Evolutionary conservation across 53 echinoderm and acorn worm species (phyloP).

Genomic region (Patiria pectinifera): DNA sequence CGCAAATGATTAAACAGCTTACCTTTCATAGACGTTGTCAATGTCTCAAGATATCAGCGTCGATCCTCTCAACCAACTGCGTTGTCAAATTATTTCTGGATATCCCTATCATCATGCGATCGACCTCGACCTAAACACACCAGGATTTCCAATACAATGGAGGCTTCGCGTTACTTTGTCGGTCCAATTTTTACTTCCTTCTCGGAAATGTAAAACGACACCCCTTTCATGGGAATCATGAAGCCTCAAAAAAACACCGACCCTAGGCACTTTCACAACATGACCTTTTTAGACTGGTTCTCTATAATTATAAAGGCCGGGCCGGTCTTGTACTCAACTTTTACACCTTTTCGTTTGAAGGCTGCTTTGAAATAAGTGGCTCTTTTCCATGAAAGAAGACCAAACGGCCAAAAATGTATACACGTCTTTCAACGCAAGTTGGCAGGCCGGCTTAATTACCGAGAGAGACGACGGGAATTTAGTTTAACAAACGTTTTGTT

Average conservation of each 20-base stretch:
- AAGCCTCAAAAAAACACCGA: not conserved
- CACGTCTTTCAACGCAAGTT: too few species aligned
- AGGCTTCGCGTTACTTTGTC: not conserved
- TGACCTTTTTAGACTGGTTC: not conserved
- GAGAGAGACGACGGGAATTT: too few species aligned
- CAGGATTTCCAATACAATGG: conserved; percentile 2
- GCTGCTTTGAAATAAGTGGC: too few species aligned
- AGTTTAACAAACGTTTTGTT: too few species aligned
- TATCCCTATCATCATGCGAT: not conserved
- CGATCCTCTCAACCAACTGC: too few species aligned
- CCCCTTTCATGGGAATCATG: not conserved
- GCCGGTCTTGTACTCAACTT: not conserved
- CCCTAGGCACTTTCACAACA: not conserved
- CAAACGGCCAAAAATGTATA: too few species aligned
- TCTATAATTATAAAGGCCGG: not conserved
- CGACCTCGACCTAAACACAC: not conserved
- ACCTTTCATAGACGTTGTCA: too few species aligned
- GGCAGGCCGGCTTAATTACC: too few species aligned
- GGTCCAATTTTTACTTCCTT: not conserved
- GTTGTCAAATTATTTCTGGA: not conserved
- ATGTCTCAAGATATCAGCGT: too few species aligned
- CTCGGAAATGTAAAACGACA: not conserved
- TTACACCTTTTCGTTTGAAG: not conserved
- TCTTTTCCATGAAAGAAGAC: too few species aligned
- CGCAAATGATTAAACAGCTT: too few species aligned